Evolutionary conservation across 2,797 vertebrate species (phyloP).

Genomic region (Malacoraja senta): DNA sequence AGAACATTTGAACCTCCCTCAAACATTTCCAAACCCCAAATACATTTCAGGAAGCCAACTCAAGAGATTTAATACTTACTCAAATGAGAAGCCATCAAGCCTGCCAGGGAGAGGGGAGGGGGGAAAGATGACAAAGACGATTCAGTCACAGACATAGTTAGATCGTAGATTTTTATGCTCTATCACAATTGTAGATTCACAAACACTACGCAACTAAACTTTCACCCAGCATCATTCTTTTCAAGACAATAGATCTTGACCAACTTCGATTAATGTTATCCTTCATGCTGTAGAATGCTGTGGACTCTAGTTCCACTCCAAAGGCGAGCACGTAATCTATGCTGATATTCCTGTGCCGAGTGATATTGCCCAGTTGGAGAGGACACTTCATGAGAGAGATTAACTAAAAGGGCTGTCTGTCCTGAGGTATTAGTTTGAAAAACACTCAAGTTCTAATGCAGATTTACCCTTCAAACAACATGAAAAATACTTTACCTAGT

Average conservation of each 20-base stretch:
- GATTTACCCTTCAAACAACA: neutral
- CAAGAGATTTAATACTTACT: constrained; percentile 70
- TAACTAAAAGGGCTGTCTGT: too few species aligned
- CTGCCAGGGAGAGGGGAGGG: constrained; percentile 56
- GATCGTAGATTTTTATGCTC: neutral
- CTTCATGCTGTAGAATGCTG: neutral
- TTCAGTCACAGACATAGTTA: neutral
- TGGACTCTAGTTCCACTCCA: too few species aligned
- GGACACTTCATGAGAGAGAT: too few species aligned
- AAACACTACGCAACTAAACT: neutral
- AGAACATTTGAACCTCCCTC: neutral
- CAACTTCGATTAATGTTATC: neutral
- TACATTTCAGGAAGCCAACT: neutral
- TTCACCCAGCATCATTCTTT: neutral
- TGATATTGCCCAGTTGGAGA: too few species aligned
- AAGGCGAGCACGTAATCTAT: neutral
- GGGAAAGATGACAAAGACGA: constrained; percentile 48
- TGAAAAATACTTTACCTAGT: neutral
- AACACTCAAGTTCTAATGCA: neutral
- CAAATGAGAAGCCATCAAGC: constrained; percentile 88
- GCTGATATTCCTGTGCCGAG: neutral
- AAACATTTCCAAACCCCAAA: neutral
- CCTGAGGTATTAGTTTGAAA: neutral
- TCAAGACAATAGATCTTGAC: neutral
- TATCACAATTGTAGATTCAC: too few species aligned